These are phyloP conservation scores for Trachemys scripta DNA, from an alignment of 2,113 vertebrate species.

Conservation along the genomic window DNA sequence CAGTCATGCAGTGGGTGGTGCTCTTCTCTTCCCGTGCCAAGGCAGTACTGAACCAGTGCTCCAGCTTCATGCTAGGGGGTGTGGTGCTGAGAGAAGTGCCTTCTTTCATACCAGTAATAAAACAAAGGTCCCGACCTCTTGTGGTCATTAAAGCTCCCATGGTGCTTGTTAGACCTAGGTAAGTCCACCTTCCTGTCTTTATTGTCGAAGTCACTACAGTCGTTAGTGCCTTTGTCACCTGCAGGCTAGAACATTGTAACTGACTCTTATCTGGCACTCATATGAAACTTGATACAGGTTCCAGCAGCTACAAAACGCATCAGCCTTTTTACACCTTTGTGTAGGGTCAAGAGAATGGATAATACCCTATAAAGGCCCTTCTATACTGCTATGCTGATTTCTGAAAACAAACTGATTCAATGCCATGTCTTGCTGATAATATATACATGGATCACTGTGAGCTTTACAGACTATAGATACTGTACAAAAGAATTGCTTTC, in stretches of 20 bases:
- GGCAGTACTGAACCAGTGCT: not conserved
- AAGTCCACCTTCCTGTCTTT: not conserved
- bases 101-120: conserved; percentile 7
- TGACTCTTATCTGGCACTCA: not conserved
- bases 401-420: not conserved
- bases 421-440: not conserved
- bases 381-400: not conserved
- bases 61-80: not conserved
- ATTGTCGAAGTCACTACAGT: not conserved
- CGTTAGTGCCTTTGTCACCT: not conserved
- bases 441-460: not conserved
- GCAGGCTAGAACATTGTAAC: not conserved
- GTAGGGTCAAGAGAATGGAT: not conserved
- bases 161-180: not conserved
- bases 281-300: not conserved
- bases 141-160: conserved; percentile 4
- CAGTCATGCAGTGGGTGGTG: not conserved
- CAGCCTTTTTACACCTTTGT: not conserved
- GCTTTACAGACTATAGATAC: not conserved
- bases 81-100: not conserved
- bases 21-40: not conserved
- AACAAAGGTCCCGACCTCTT: not conserved
- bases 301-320: not conserved
- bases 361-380: not conserved
- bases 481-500: not conserved